These are phyloP conservation scores for Ditula angustiorana DNA, from an alignment of 2,888 invertebrate species.

Conservation along the genomic window DNA sequence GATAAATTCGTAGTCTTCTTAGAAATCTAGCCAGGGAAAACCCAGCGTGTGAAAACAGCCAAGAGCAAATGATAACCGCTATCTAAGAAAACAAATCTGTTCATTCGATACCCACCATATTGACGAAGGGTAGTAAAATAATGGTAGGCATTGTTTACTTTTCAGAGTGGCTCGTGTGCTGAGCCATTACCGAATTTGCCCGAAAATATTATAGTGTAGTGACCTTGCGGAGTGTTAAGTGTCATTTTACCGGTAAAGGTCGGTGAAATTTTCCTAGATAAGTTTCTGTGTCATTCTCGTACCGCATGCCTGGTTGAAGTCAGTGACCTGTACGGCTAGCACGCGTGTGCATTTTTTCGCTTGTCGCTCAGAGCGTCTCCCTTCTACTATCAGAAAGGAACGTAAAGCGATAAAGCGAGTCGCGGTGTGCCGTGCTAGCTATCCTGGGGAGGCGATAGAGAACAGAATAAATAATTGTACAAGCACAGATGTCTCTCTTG, in stretches of 20 bases:
- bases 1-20: too few species aligned
- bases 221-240: constrained; percentile 13
- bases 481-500: too few species aligned
- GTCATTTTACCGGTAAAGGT: constrained; percentile 16
- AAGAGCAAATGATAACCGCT: not conserved
- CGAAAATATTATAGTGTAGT: constrained; percentile 19
- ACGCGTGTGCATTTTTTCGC: too few species aligned
- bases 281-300: not conserved
- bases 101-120: constrained; percentile 30
- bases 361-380: too few species aligned
- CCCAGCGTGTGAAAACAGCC: not conserved
- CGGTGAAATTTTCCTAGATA: not conserved
- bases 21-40: not conserved
- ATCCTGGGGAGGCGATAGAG: too few species aligned
- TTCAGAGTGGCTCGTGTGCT: constrained; percentile 44
- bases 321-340: not conserved
- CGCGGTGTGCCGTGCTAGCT: too few species aligned
- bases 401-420: too few species aligned
- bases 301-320: not conserved
- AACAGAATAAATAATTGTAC: too few species aligned
- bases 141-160: constrained; percentile 43
- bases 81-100: constrained; percentile 23
- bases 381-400: too few species aligned
- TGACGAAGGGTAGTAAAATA: constrained; percentile 32
- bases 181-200: constrained; percentile 49